Conservation (phyloP, 2,888 invertebrate genomes). For the Macrosiphum euphorbiae region DNA sequence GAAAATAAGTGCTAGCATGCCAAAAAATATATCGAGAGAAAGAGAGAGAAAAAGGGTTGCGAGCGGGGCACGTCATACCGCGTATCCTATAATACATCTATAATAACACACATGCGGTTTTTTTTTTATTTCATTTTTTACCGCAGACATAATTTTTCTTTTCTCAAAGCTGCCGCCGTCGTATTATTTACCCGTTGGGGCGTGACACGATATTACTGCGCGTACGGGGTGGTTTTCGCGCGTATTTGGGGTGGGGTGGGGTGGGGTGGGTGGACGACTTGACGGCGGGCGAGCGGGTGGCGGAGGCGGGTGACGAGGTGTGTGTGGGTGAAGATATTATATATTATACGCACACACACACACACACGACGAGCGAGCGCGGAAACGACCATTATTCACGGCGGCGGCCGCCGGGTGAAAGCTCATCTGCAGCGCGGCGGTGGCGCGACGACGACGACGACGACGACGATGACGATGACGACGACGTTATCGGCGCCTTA, state of each 20-base stretch:
- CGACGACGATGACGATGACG: constrained; percentile 6
- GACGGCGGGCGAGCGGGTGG: background rate
- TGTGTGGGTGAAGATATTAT: constrained; percentile 16
- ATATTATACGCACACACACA: background rate
- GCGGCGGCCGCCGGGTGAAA: background rate
- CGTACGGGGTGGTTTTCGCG: background rate
- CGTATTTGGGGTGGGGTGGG: background rate
- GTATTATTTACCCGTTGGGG: constrained; percentile 54
- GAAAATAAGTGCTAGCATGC: constrained; percentile 35
- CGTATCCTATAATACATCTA: too few relatives aligned
- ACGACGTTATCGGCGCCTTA: constrained; percentile 62
- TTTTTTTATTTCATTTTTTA: background rate
- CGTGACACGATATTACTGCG: constrained; percentile 37
- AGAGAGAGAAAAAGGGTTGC: constrained; percentile 33
- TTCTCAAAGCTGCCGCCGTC: background rate
- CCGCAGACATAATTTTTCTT: constrained; percentile 50
- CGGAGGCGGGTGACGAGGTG: background rate
- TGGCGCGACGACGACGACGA: background rate
- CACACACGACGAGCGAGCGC: background rate
- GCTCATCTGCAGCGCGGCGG: background rate
- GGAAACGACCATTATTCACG: constrained; percentile 61
- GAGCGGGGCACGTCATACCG: constrained; percentile 5
- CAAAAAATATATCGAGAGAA: constrained; percentile 18
- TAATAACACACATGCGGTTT: background rate
- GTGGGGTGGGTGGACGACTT: background rate